Percentiles rank a stretch among this genome's conserved stretches.
These are phyloP conservation scores for Patella pellucida DNA, from an alignment of 2,888 invertebrate genomes.

Conservation along the genomic window DNA sequence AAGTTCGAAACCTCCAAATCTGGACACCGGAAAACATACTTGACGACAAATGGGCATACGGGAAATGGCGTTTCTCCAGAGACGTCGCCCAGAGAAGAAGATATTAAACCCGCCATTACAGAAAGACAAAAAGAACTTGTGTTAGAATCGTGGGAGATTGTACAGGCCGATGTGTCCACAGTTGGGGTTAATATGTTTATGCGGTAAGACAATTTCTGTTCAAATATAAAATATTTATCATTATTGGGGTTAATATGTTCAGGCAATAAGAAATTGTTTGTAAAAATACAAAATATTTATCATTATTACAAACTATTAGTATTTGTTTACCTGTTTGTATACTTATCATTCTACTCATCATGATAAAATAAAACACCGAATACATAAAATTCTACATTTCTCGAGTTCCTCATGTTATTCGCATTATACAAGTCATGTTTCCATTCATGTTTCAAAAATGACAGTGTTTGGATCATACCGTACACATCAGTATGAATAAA, in stretches of 20 bases:
- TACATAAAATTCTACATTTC: too few species aligned
- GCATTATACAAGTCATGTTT: too few species aligned
- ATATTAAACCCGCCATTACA: not conserved
- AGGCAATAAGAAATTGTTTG: not conserved
- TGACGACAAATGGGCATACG: not conserved
- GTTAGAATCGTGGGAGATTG: not conserved
- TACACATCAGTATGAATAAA: too few species aligned
- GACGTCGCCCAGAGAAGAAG: not conserved
- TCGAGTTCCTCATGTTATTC: too few species aligned
- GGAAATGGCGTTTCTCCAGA: not conserved
- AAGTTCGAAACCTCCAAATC: conserved; percentile 2
- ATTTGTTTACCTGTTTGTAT: too few species aligned
- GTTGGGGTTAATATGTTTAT: not conserved
- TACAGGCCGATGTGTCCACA: not conserved
- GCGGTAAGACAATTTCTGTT: not conserved
- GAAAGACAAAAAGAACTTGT: not conserved
- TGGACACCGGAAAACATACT: not conserved
- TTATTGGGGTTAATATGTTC: not conserved
- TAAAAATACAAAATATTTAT: too few species aligned
- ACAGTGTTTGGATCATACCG: too few species aligned
- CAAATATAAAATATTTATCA: too few species aligned
- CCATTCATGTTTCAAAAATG: too few species aligned
- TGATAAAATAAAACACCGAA: too few species aligned
- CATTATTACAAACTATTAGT: too few species aligned
- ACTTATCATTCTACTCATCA: too few species aligned